Percentiles rank a stretch among this genome's conserved stretches.
Conservation (phyloP, 2,888 invertebrate species). For the Ariolimax columbianus region DNA sequence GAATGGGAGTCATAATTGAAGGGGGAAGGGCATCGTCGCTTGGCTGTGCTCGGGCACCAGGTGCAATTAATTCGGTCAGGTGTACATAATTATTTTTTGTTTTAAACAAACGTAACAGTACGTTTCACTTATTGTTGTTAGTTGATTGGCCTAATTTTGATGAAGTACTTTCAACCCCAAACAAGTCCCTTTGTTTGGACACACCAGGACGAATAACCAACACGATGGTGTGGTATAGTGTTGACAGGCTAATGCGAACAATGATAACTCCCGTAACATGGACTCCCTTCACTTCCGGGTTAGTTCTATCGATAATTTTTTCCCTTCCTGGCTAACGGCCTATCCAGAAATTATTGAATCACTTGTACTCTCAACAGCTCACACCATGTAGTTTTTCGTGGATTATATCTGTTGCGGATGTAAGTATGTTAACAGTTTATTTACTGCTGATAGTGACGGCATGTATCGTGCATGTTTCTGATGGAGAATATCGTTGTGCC, state of each 20-base stretch:
- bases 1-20: too few species aligned
- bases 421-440: conserved; percentile 16
- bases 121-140: too few species aligned
- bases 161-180: too few species aligned
- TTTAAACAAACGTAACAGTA: too few species aligned
- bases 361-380: conserved; percentile 19
- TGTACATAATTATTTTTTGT: too few species aligned
- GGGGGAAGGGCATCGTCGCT: too few species aligned
- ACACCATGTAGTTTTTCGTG: conserved; percentile 38
- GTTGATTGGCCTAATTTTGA: too few species aligned
- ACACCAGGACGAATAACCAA: too few species aligned
- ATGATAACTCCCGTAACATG: conserved; percentile 30
- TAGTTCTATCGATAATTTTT: conserved; percentile 39
- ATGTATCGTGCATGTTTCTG: background rate
- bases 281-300: conserved; percentile 42
- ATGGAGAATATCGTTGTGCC: background rate
- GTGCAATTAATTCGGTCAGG: too few species aligned
- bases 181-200: too few species aligned
- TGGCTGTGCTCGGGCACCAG: too few species aligned
- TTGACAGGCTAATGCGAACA: background rate
- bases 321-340: conserved; percentile 38
- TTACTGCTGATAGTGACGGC: background rate
- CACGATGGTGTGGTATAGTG: too few species aligned
- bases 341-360: conserved; percentile 43
- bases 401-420: conserved; percentile 31